Base-by-base conservation (phyloP, 2,888 invertebrate species). In the Agrotis exclamationis region DNA sequence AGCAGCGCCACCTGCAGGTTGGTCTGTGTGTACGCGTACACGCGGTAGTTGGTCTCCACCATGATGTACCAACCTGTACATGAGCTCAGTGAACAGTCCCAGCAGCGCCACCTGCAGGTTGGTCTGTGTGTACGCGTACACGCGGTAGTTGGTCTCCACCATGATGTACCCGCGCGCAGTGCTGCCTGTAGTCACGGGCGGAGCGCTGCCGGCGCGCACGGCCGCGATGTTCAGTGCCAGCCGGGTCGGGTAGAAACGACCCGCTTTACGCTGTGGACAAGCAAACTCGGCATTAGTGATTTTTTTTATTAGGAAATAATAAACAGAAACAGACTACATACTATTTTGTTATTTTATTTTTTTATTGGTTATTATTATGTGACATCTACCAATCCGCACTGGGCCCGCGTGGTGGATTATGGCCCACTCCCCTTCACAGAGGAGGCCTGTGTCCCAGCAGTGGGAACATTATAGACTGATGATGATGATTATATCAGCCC, bases 1-100 rank as follows among this genome's bases (percentile, higher is more conserved):
- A 99, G 96, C 77, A 99, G 96, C 18, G 99, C 99, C 54, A 99
- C 98, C 96, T 99, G 99, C 71, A 99, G 97, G 88, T 98, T 98
- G 74, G 98, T 98, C 95, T 98, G 98, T 54, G 99, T 99, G 93
- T 99, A 99, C 0, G 99, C 99, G 93, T 99, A 99, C 18, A 99
- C 97, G 85, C 99, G 96, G 91, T 97, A 97, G 96, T 99, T 99
- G 64, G 99, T 99, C 96, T 99, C 99, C 28, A 99, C 98, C 59
- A 99, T 96, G 84, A 99, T 98, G 94, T n/a, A n/a, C 54, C n/a
- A 6, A 63, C 73, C 70, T 72, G 63, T 99, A 99, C 68, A 99
- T 96, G 88, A 99, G 97, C 93, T 99, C 99, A 22, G 99, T 98
- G 93, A 99, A 99, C 5, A 99, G 96, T 0, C 98, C 99, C 44